Conservation (phyloP, 2,888 invertebrate species). For the Chymomyza fuscimana region DNA sequence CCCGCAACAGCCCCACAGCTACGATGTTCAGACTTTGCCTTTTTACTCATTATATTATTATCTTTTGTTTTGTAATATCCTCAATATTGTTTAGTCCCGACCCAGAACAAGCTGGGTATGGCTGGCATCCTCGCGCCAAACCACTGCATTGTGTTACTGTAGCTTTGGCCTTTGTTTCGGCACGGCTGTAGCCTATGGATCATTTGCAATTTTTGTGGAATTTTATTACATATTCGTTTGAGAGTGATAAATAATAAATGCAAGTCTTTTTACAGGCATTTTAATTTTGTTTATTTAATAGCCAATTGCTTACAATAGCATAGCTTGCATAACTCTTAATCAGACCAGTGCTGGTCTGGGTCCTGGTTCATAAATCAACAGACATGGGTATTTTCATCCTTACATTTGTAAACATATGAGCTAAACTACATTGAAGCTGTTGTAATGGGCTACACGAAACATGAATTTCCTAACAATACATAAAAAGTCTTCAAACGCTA, state of each 20-base stretch:
- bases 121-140: constrained; percentile 12
- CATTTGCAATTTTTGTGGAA: constrained; percentile 4
- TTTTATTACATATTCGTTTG: constrained; percentile 44
- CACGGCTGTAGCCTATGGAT: neutral
- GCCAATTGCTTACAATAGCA: neutral
- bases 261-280: constrained; percentile 26
- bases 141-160: neutral
- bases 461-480: constrained; percentile 43
- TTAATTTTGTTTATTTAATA: constrained; percentile 22
- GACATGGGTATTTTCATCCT: constrained; percentile 8
- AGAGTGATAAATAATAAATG: constrained; percentile 56
- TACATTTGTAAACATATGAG: neutral
- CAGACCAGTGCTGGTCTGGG: constrained; percentile 36
- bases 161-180: neutral
- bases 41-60: constrained; percentile 66
- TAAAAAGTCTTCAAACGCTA: neutral
- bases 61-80: constrained; percentile 62
- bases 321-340: constrained; percentile 58
- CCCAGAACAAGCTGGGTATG: neutral
- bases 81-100: constrained; percentile 49
- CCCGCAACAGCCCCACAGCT: constrained; percentile 10
- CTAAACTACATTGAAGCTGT: constrained; percentile 18
- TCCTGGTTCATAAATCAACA: constrained; percentile 12
- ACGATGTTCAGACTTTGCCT: constrained; percentile 25
- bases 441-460: constrained; percentile 50